Evolutionary conservation across 2,113 vertebrate genomes (phyloP), one percentile per base, ranked within the genome.

Genomic region (Oreochromis aureus): DNA sequence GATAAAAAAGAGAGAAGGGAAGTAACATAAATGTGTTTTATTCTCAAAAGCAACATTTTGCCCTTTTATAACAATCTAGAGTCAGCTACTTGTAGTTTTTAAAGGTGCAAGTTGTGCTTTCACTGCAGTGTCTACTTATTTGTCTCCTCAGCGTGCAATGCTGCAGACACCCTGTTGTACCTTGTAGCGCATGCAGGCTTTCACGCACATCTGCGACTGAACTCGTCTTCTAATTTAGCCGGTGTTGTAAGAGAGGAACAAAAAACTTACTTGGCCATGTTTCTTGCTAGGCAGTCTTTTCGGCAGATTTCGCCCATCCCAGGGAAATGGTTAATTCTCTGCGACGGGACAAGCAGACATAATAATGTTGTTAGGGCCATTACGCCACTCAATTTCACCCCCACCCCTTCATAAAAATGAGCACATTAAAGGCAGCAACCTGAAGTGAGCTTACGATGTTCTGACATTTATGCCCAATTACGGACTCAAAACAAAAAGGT

Each of bases 231-330:
- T 59, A 22, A 63, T 87, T 82, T 66, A 41, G 46, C 46, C 18
- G 1, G 18, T 41, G 15, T 59, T 61, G 85, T 56, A 44, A 69
- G 16, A 48, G 12, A 83, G 56, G 89, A 30, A 80, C 63, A 69
- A 51, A 86, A 91, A 90, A 94, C 97, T 98, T 98, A 99, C 99
- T 99, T 99, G 93, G 98, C 97, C 99, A 99, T 99, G 96, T 99
- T 99, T 96, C 99, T 98, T 93, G 98, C 98, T 85, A 99, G 96
- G 95, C 98, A 99, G 97, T 99, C 99, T 97, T 99, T 99, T 78
- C 99, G 98, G 97, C 99, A 99, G 96, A 99, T 99, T 96, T 99
- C 99, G 15, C 99, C 99, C 99, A 99, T 99, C 96, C 99, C 99
- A 90, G 99, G 99, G 96, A 99, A 99, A 97, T 99, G 98, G 97